Base-by-base conservation (phyloP, 2,888 invertebrate genomes). In the Ommatoiulus sabulosus region DNA sequence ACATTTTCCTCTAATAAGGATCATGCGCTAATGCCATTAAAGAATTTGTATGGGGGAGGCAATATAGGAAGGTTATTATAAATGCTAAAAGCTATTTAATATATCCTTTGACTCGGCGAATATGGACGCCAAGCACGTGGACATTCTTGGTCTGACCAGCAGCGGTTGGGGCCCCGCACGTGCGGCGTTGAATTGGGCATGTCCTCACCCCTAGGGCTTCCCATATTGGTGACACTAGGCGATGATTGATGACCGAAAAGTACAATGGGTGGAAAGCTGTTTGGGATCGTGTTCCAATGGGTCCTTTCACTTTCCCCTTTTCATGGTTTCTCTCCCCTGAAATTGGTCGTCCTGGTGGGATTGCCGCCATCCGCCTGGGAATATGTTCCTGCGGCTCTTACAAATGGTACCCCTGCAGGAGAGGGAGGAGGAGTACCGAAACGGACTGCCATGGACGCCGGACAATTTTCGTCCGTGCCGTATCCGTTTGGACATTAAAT, bases 221-320 rank as follows among this genome's bases (percentile, higher is more conserved):
- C 87, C 87, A 87, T 86, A 89, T 89, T 89, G 88, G 88, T 89
- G 89, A 88, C 89, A 88, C n/a, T 63, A 46, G 44, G 84, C 24
- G 17, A 86, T 89, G 89, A 89, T 89, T 88, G 88, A 89, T 89
- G 89, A 89, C 88, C 88, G 44, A 44, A 48, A 57, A 72, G 24
- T 57, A 57, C 88, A 89, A 89, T 88, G 52, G 88, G 80, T 44
- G 44, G 86, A 89, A 89, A 88, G 87, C 87, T 89, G 89, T 89
- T 88, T 84, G 72, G 43, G 89, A 89, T 89, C 88, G 88, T 89
- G 88, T 89, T 89, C 88, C 89, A 86, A 89, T 87, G 80, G 88
- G 89, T 35, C 88, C 87, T 89, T 88, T 89, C 87, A 87, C 43
- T 87, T 80, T 35, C 72, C 85, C 87, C 84, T 87, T 89, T 89